Percentiles rank a stretch among this genome's conserved stretches.
phyloP scores from a whole-genome alignment of 2,888 invertebrate species.

The Amiota minor region DNA sequence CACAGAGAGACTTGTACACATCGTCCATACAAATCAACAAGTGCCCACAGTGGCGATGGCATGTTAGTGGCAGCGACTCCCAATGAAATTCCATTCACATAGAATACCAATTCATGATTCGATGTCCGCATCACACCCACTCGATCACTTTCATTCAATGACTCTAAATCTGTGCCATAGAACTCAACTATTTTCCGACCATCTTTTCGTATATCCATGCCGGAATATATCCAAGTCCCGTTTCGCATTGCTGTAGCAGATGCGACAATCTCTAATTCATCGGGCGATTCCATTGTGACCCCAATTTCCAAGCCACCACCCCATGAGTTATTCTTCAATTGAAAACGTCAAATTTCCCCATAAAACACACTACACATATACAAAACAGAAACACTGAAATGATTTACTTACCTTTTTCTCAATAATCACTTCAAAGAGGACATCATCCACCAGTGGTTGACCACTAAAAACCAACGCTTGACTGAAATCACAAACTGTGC shows the following conservation, averaged over 20 bases:
- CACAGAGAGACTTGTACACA: conserved; percentile 83
- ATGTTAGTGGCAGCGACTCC: conserved; percentile 87
- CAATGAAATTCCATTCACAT: conserved; percentile 90
- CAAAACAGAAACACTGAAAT: conserved; percentile 6
- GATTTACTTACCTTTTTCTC: conserved; percentile 84
- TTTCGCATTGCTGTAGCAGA: conserved; percentile 86
- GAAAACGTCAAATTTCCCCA: conserved; percentile 29
- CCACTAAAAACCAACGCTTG: conserved; percentile 90
- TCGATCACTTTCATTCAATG: conserved; percentile 86
- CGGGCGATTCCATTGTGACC: conserved; percentile 81
- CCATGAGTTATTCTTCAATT: conserved; percentile 83
- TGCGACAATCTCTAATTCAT: conserved; percentile 80
- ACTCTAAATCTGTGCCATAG: conserved; percentile 89
- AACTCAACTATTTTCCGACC: conserved; percentile 86
- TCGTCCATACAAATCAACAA: conserved; percentile 88
- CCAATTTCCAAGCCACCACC: conserved; percentile 85
- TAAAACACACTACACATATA: background rate
- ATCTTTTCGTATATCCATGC: conserved; percentile 88
- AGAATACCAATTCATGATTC: conserved; percentile 88
- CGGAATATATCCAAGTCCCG: conserved; percentile 94
- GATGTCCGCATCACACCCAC: conserved; percentile 89
- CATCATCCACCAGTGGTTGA: conserved; percentile 85
- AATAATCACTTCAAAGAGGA: conserved; percentile 88
- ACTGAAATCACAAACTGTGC: conserved; percentile 88
- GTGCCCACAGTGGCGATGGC: conserved; percentile 83